These are phyloP conservation scores for Tenthredo amoena DNA, from an alignment of 2,888 invertebrate species.

Conservation along the genomic window DNA sequence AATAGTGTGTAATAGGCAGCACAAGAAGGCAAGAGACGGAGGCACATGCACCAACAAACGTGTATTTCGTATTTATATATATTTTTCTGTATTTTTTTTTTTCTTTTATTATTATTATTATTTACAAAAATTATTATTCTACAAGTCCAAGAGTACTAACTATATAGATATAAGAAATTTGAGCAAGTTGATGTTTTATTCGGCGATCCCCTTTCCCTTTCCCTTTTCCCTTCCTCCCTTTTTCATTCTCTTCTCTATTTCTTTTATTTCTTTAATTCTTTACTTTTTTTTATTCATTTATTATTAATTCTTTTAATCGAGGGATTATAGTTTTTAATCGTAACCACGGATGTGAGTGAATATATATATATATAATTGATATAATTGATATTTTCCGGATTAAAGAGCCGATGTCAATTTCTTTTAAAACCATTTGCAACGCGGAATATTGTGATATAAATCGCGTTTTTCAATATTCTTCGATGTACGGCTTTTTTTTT, in stretches of 20 bases:
- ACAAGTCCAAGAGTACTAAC: slow-evolving; percentile 61
- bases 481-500: not conserved
- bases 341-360: not conserved
- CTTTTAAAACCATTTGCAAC: not conserved
- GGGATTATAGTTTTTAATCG: not conserved
- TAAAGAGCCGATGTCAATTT: not conserved
- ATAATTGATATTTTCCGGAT: slow-evolving; percentile 1
- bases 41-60: slow-evolving; percentile 74
- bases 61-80: slow-evolving; percentile 46
- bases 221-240: slow-evolving; percentile 50
- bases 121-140: slow-evolving; percentile 53
- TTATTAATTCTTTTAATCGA: not conserved
- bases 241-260: not conserved
- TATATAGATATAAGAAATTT: slow-evolving; percentile 49
- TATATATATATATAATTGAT: not conserved
- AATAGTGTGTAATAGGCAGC: slow-evolving; percentile 53
- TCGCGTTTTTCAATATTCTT: not conserved
- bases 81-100: slow-evolving; percentile 49
- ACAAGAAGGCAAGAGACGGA: slow-evolving; percentile 65
- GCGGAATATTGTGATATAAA: not conserved
- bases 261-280: not conserved
- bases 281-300: not conserved
- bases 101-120: not conserved
- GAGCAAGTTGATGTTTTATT: slow-evolving; percentile 54
- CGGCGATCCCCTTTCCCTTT: not conserved